Evolutionary conservation across 2,888 invertebrate species (phyloP), one percentile per base, ranked within the genome.

Genomic region (Ecliptopera silaceata): DNA sequence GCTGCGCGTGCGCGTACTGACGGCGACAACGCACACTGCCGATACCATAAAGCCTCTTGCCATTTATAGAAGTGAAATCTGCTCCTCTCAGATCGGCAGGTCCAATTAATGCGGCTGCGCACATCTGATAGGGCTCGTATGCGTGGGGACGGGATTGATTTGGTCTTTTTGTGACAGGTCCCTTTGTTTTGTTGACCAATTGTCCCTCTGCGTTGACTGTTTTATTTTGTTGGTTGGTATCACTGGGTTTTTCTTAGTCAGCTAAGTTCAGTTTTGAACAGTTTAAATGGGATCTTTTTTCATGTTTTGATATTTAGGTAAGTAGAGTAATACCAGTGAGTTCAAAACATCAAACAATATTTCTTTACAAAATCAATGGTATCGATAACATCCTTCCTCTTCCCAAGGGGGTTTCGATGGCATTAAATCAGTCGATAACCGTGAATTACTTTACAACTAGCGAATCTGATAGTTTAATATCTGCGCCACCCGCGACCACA

Each of bases 11-110:
- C 87, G 86, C 86, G 77, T 60, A 75, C 75, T 83, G 86, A 85
- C 86, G 84, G 80, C 79, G 79, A 86, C 88, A 85, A 80, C 85
- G 84, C 84, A 76, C 68, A 76, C 68, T 72, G 65, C 66, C 79
- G 86, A 86, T 87, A 88, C 89, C 88, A 89, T 89, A 88, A 88
- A 86, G 77, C 82, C 48, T 85, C 82, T 68, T 79, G 83, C 89
- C 90, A 86, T 91, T 88, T 90, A 90, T 88, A 86, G 89, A 82
- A 82, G 82, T 75, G 83, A 83, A 82, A 85, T 84, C 84, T 78
- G 77, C 74, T 63, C 72, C 70, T 71, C 69, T 65, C 68, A 77
- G 82, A 84, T 84, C 84, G 82, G 77, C 79, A 74, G 74, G 68
- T 79, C 89, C 89, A 90, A 90, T 90, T 89, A 90, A 89, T 88